A percentile compares a stretch with the other conserved stretches of the same genome.
Evolutionary conservation across 2,888 invertebrate genomes (phyloP).

Genomic region (Perizoma flavofasciatum): DNA sequence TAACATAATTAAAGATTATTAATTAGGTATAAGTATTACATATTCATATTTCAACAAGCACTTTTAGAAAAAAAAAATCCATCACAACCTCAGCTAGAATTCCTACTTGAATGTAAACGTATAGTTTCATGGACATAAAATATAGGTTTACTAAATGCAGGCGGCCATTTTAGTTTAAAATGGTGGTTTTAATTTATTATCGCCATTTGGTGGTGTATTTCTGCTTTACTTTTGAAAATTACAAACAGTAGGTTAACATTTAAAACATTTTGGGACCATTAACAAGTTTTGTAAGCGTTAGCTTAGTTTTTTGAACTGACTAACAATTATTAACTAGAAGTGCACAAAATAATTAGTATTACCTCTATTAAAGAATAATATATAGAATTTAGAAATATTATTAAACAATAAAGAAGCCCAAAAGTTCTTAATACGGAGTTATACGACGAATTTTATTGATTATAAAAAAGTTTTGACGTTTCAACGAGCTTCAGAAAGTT

Average conservation of each 20-base stretch:
- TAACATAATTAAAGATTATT: no score
- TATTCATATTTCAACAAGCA: no score
- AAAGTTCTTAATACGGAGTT: neutral
- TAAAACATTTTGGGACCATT: slow-evolving; percentile 8
- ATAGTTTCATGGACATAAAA: slow-evolving; percentile 18
- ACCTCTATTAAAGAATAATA: no score
- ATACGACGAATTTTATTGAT: neutral
- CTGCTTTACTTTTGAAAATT: slow-evolving; percentile 23
- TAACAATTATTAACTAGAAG: no score
- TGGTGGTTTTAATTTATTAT: slow-evolving; percentile 26
- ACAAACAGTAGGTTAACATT: slow-evolving; percentile 13
- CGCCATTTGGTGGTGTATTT: slow-evolving; percentile 19
- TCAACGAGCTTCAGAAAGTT: slow-evolving; percentile 4
- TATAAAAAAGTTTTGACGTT: slow-evolving; percentile 6
- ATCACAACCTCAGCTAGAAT: neutral
- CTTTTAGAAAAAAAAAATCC: no score
- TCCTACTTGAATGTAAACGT: slow-evolving; percentile 16
- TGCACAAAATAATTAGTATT: no score
- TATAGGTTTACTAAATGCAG: slow-evolving; percentile 17
- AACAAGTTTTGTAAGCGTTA: slow-evolving; percentile 7
- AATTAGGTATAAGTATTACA: no score
- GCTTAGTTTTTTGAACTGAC: neutral
- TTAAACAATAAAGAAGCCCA: no score
- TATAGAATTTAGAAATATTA: no score
- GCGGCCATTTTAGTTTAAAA: slow-evolving; percentile 19